Evolutionary conservation across 2,888 invertebrate species (phyloP), one percentile per base, ranked within the genome.

Genomic region (Thyatira batis): DNA sequence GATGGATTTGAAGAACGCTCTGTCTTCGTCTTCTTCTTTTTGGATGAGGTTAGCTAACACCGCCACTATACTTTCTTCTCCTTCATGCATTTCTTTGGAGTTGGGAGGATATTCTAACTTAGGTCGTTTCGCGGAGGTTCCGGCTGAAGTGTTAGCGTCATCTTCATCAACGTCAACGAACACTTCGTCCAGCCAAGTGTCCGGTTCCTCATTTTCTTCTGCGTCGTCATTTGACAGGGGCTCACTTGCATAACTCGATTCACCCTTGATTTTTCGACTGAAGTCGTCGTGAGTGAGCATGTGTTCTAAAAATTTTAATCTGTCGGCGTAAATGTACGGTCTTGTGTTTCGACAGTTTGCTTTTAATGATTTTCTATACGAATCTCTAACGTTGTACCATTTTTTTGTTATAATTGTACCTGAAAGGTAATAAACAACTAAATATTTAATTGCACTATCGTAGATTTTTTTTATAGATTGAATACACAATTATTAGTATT

Each of bases 21-120:
- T 77, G 43, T 88, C 87, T 49, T 87, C 87, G 23, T 89, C 88
- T 4, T 86, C 84, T 51, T 89, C 88, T 28, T 72, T 82, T n/a
- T 80, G 76, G 39, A 87, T 74, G 27, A 88, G 57, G 52, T 71
- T 82, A 8, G 80, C 76, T 13, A 87, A 72, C 3, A 85, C 65
- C 0, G 75, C 54, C 0, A 82, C 69, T 9, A 85, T 65, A 39
- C 65, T 79, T 4, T 76, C 75, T 8, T 76, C 75, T 9, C 23
- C 52, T 6, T 58, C 61, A 5, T 44, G 13, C 0, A 45, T 25
- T 2, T 71, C 58, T 1, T 55, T 51, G 0, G 28, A 52, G 3
- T 73, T 74, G 9, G 48, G 46, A 0, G 55, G 33, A 30, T 57
- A 69, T 1, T 76, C 73, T 1, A 68, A 21, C 49, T 73, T 79